Evolutionary conservation across 1,140 invertebrate species (phyloP).

Genomic region (Apis mellifera): Amel_HAv3.1 CM009936.2:5012001-5012500

Average conservation of each 20-base stretch:
- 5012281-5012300: neutral
- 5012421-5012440: no score
- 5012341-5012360: no score
- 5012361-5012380: no score
- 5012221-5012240: neutral
- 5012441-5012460: no score
- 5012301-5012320: neutral
- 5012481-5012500: no score
- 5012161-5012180: conserved; percentile 20
- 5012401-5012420: no score
- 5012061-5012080: neutral
- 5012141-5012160: conserved; percentile 24
- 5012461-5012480: no score
- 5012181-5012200: conserved; percentile 10
- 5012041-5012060: conserved; percentile 13
- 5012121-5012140: neutral
- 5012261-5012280: conserved; percentile 36
- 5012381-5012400: no score
- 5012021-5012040: conserved; percentile 9
- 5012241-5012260: neutral
- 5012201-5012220: conserved; percentile 30
- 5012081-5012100: conserved; percentile 11
- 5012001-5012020: neutral
- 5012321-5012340: no score
- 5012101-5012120: conserved; percentile 35